Base-by-base conservation (phyloP, 2,888 invertebrate genomes). In the Deilephila porcellus region DNA sequence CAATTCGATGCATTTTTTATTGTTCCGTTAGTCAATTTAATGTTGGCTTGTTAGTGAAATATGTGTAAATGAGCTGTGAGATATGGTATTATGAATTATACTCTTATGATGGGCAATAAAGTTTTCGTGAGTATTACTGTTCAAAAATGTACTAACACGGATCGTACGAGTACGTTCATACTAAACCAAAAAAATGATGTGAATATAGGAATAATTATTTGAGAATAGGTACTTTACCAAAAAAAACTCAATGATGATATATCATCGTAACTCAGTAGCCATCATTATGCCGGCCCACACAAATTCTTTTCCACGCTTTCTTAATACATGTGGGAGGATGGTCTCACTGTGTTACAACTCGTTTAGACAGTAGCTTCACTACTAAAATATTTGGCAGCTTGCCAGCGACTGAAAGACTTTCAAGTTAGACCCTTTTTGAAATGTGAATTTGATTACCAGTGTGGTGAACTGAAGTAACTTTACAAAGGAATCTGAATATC, bases 271-370 rank as follows among this genome's bases (percentile, higher is more conserved):
- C 6, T 20, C 45, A 67, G 67, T 14, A 67, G 67, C 25, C 25
- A 17, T 67, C 67, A 67, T 52, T 67, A 52, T 52, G 45, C 45
- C 67, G 25, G 37, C 67, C 67, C 25, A 67, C 67, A 25, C 67
- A 52, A 67, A 67, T 67, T 67, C 67, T 67, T 67, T 52, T 64
- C 64, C 45, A 64, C 52, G 52, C 52, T 67, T 67, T 67, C 67
- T 29, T 67, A 67, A 67, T n/a, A 0, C 4, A 25, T 67, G 67
- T 67, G 67, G 67, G 67, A 25, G 67, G 67, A 17, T 67, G 20
- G 14, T 52, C 25, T 6, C 25, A 25, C 20, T 17, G 6, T 8
- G 34, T 32, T 63, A n/a, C n/a, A 37, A 11, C 34, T 17, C 20
- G 67, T 5, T 67, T 67, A 64, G 11, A 67, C 45, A 25, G 45